Base-by-base conservation (phyloP, 2,888 invertebrate species). In the Philereme vetulata region DNA sequence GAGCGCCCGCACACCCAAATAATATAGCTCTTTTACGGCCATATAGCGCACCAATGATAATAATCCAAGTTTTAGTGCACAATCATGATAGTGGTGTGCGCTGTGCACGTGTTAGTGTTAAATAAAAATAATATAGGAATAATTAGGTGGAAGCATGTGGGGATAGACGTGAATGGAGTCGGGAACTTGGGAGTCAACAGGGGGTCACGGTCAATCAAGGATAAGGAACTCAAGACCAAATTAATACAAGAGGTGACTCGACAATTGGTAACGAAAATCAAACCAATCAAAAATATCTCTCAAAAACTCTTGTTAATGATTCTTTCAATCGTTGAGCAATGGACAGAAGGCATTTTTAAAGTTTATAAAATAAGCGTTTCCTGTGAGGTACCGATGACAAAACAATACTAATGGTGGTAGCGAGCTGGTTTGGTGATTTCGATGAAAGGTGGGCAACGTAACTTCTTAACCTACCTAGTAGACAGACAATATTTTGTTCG, bases 151-250 rank as follows among this genome's bases (percentile, higher is more conserved):
- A 76, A 73, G 73, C 69, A 72, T 66, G 72, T 67, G 67, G 75
- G 75, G 72, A 72, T 67, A 72, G 70, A 67, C 66, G 75, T 64
- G 69, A 66, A 66, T 56, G 81, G 80, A 78, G 78, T 78, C 80
- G 76, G 79, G 70, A 69, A 78, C 78, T 78, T 79, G 76, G 79
- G 70, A 69, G 59, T 71, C 73, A 81, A 72, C 72, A 56, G 71
- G 67, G 67, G 80, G 77, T 81, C 83, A 82, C 62, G 81, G 81
- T 63, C 80, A 73, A 74, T 75, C 71, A 77, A 65, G 68, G 72
- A 71, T 65, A 62, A 60, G 67, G 63, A 68, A 47, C 56, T 54
- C 53, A 57, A 68, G 71, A 67, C 60, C 67, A 66, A 62, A 66
- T 65, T 72, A 72, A 66, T 70, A 57, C 38, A 64, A 56, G 58